Conservation (phyloP, 2,113 vertebrate genomes). For the Channa argus region DNA sequence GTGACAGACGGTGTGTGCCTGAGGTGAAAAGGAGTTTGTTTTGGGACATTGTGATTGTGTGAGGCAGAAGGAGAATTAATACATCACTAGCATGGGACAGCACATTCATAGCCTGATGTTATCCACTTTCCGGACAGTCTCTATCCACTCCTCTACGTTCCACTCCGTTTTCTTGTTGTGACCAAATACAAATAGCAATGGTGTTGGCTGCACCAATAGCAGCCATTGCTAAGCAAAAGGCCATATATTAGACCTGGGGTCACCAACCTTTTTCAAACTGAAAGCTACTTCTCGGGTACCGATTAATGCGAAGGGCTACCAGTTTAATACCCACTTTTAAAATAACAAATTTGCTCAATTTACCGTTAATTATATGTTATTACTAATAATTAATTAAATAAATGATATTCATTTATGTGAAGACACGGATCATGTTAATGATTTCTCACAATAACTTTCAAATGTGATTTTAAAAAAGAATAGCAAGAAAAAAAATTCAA, state of each 20-base stretch:
- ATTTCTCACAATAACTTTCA: no score
- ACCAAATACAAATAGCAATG: slow-evolving; percentile 6
- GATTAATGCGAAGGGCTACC: no score
- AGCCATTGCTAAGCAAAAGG: not conserved
- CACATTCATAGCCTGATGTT: slow-evolving; percentile 9
- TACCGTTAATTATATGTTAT: no score
- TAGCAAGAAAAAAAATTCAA: no score
- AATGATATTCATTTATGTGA: no score
- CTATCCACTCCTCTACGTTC: not conserved
- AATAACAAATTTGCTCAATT: no score
- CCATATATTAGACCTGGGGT: not conserved
- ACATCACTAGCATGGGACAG: slow-evolving; percentile 31
- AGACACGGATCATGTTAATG: no score
- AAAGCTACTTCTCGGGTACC: no score
- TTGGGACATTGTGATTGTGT: slow-evolving; percentile 30
- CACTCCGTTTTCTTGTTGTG: slow-evolving; percentile 13
- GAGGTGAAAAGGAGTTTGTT: slow-evolving; percentile 21
- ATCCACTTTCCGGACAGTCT: slow-evolving; percentile 26
- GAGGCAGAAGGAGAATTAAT: slow-evolving; percentile 43
- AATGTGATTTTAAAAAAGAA: no score
- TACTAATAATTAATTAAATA: no score
- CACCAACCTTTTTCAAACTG: no score
- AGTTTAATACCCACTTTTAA: no score
- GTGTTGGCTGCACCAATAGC: not conserved
- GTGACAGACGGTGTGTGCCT: slow-evolving; percentile 25